Base-by-base conservation (phyloP, 2,888 invertebrate species). In the Orchestes rusci region DNA sequence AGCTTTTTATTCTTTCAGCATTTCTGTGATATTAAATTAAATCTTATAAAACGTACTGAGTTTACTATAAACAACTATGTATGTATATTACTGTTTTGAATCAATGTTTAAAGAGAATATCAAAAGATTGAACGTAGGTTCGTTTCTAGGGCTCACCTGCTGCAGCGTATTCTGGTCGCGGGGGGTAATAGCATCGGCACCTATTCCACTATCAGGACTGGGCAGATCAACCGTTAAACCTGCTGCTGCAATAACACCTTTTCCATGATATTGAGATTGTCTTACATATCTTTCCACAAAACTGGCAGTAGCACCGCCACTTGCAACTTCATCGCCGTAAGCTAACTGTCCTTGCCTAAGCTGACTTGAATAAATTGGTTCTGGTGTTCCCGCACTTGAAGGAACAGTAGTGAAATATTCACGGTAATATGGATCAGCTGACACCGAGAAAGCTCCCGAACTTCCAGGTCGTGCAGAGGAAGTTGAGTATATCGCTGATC, bases 131-230 rank as follows among this genome's bases (percentile, higher is more conserved):
- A n/a, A n/a, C n/a, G n/a, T n/a, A n/a, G n/a, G n/a, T n/a, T n/a
- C n/a, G n/a, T n/a, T 53, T 56, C 56, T 59, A 57, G 57, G 56
- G 76, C 78, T 75, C 74, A 89, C 89, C 86, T 88, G 89, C 74
- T 88, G 89, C 61, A 89, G 80, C 66, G 86, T 81, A 65, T 86
- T 84, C 73, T 90, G 89, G 71, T 89, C 89, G 62, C 89, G 75
- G 53, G 92, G 91, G 49, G 92, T 92, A 67, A 91, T 89, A 57
- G 91, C 88, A 65, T 92, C 90, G 28, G 91, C 88, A 53, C 94
- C 94, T 64, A 95, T 94, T 53, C 95, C 95, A 65, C 90, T 90
- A 73, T 95, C 95, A 18, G 93, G 92, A 59, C 92, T 92, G 18
- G 94, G 93, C 65, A 95, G 79, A 72, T 94, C 94, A 64, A 92